Base-by-base conservation (phyloP, 2,888 invertebrate genomes). In the Pinctada fucata region DNA sequence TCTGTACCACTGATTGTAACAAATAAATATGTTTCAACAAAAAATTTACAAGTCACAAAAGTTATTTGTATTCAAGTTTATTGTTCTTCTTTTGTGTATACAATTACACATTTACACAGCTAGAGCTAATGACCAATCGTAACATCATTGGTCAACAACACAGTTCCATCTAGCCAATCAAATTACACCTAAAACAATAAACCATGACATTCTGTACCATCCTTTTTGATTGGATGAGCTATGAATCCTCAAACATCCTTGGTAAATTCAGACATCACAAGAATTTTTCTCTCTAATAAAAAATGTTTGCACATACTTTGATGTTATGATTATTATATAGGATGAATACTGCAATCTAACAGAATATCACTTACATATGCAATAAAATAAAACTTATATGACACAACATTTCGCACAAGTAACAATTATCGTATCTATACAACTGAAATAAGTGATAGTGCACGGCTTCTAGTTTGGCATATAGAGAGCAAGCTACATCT, bases 91-190 rank as follows among this genome's bases (percentile, higher is more conserved):
- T 71, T 16, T 50, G 71, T 71, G 52, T 50, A 68, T 71, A 71
- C 71, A 71, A 71, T 71, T 71, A 71, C 52, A 71, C 71, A 71
- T 71, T 52, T 71, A 71, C 71, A 71, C 71, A 51, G 51, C 71
- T 71, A 71, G 51, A 49, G 71, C 71, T 71, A 71, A 71, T 48
- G 16, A 50, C 51, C 71, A 71, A 16, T 52, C 50, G n/a, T 31
- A 71, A 45, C 51, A 52, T 49, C n/a, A 49, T 71, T 48, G 45
- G 51, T 16, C 71, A 50, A 71, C 49, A 48, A 71, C 58, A 58
- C 13, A 13, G 6, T 16, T 71, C 52, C 71, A 71, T 68, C 16
- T 68, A 68, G n/a, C 71, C 71, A 71, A 71, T 71, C 71, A 71
- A 52, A 52, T n/a, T 50, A 52, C 71, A 71, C 71, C 31, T 31